These are phyloP conservation scores for Dendrolimus houi DNA, from an alignment of 2,888 invertebrate species.

Conservation along the genomic window DNA sequence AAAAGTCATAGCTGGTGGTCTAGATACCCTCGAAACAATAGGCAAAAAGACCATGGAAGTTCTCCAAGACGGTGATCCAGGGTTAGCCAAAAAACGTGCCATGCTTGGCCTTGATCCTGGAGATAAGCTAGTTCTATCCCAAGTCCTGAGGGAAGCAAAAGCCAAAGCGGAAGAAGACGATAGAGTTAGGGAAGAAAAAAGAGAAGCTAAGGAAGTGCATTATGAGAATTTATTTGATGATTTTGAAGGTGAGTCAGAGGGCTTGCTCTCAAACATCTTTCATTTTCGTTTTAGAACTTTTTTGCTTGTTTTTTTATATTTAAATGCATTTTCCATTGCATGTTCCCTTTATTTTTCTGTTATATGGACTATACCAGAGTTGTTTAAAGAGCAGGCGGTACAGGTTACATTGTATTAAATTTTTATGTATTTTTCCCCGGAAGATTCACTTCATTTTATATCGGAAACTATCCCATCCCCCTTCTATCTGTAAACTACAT, in stretches of 20 bases:
- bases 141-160: slow-evolving; percentile 82
- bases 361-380: too few relatives aligned
- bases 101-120: slow-evolving; percentile 76
- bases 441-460: too few relatives aligned
- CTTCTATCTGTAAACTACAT: too few relatives aligned
- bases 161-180: slow-evolving; percentile 80
- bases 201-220: slow-evolving; percentile 73
- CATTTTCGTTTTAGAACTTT: too few relatives aligned
- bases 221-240: slow-evolving; percentile 92
- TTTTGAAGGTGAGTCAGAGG: slow-evolving; percentile 79
- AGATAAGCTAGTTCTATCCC: slow-evolving; percentile 80
- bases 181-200: slow-evolving; percentile 59
- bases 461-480: too few relatives aligned
- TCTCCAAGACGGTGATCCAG: slow-evolving; percentile 93
- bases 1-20: slow-evolving; percentile 85
- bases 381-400: too few relatives aligned
- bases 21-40: slow-evolving; percentile 93
- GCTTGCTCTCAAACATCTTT: too few relatives aligned
- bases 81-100: slow-evolving; percentile 85
- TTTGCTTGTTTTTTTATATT: too few relatives aligned
- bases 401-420: too few relatives aligned
- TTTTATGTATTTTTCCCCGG: too few relatives aligned
- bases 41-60: slow-evolving; percentile 97
- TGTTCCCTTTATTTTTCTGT: too few relatives aligned
- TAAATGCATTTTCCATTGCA: too few relatives aligned